A percentile compares a stretch with the other conserved stretches of the same genome.
These are phyloP conservation scores for Conomelus anceps DNA, from an alignment of 2,888 invertebrate species.

Conservation along the genomic window DNA sequence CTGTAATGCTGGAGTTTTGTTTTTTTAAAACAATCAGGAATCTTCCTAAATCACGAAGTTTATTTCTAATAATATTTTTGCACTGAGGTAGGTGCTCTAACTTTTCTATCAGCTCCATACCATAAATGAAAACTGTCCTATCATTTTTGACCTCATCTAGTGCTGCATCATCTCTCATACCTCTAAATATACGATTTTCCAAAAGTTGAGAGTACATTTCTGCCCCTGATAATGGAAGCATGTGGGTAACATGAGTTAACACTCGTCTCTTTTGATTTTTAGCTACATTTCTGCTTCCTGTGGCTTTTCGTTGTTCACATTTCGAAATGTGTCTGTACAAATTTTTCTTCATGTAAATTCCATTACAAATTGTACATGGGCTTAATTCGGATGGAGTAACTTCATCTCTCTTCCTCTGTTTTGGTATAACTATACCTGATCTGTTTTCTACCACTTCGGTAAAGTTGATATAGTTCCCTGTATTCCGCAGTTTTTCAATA, in stretches of 20 bases:
- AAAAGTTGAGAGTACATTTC: background rate
- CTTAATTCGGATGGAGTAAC: background rate
- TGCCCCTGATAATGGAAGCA: background rate
- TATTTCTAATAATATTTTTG: conserved; percentile 5
- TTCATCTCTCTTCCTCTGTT: background rate
- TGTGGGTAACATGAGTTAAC: background rate
- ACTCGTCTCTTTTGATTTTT: background rate
- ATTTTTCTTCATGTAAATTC: background rate
- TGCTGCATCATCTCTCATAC: background rate
- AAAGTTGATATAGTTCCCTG: background rate
- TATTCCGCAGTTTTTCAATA: background rate
- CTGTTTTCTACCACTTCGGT: background rate
- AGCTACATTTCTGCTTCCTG: no score
- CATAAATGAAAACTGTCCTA: background rate
- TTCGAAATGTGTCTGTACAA: background rate
- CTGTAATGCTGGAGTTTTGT: background rate
- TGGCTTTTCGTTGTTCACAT: no score
- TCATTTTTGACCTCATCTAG: background rate
- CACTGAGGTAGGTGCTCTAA: background rate
- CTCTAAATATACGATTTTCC: background rate
- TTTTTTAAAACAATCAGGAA: background rate
- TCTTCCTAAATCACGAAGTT: background rate
- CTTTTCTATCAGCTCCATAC: background rate
- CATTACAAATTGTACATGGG: background rate
- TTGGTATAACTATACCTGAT: background rate